Base-by-base conservation (phyloP, 2,888 invertebrate species). In the Troides aeacus region DNA sequence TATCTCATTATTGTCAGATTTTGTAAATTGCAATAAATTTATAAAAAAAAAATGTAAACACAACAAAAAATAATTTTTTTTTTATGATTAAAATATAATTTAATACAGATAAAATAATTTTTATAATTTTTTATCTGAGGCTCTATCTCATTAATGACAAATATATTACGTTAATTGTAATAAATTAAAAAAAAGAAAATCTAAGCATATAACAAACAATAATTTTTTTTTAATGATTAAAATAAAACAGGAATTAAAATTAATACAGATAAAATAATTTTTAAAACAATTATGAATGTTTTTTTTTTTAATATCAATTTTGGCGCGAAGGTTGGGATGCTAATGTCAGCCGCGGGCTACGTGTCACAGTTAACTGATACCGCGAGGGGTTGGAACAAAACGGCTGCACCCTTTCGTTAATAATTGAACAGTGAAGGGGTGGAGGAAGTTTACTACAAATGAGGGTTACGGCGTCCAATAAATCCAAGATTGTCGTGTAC, bases 391-490 rank as follows among this genome's bases (percentile, higher is more conserved):
- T 8, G 21, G 21, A 56, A 56, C 18, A 2, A n/a, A 56, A n/a
- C 8, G 56, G 18, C 5, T 56, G 1, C 2, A n/a, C 69, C 64
- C 78, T 76, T 76, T 36, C 39, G 4, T 67, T 53, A 67, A 62
- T 62, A 67, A 67, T 62, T 46, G 57, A 67, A 62, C 46, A 57
- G n/a, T 6, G 24, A 62, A 67, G 62, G 42, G 62, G 42, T 67
- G 42, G 62, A 58, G n/a, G 57, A 53, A 24, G 67, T 18, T 57
- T 57, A 57, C 17, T 39, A 24, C 59, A 58, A 18, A 23, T 56
- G n/a, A 56, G 21, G 23, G 18, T 66, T 53, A 67, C 56, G 61
- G 18, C 39, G 21, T 61, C 17, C 18, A 1, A 39, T 62, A 39
- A 57, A 53, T 50, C 30, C 15, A 24, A 57, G 39, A 58, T 57